Base-by-base conservation (phyloP, 1,140 invertebrate genomes). In the Cryptotermes secundus region DNA sequence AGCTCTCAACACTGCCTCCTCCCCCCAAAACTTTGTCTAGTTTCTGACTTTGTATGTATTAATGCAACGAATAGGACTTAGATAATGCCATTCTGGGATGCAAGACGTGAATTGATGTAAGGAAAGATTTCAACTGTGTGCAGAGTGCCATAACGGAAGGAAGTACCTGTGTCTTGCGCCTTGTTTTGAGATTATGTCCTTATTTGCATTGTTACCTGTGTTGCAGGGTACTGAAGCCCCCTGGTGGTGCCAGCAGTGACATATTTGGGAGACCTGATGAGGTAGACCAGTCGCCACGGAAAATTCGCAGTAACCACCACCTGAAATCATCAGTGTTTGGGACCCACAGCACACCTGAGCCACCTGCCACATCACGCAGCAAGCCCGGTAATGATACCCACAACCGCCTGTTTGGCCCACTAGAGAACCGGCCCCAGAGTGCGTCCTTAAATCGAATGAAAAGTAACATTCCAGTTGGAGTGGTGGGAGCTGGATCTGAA, bases 241-340 rank as follows among this genome's bases (percentile, higher is more conserved):
- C 93, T 81, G 93, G 93, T 83, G 93, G 93, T 85, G 93, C 92
- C 12, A 92, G 91, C 86, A 93, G 92, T 87, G 92, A 93, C 88
- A 93, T 93, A 85, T 94, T 94, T 87, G 92, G 92, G 34, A 86
- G 84, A 2, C 38, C 82, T 24, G 85, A 84, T 16, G 85, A 34
- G 26, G 59, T 59, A 14, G 38, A 83, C 26, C 34, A 53, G 80
- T 80, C 65, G 84, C 88, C 12, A 86, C 87, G 10, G 86, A 86
- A 9, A 89, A 90, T 35, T 87, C 88, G 79, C 12, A 88, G 90
- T 72, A 88, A 89, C 82, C 85, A 89, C 49, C 89, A 90, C 87
- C 84, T 90, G 79, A 87, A 90, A 85, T 89, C 90, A 81, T 86
- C 89, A 82, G 83, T 91, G 84, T 89, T 91, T 86, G 89, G 89